Base-by-base conservation (phyloP, 2,113 vertebrate species). In the Hepsetus odoe region DNA sequence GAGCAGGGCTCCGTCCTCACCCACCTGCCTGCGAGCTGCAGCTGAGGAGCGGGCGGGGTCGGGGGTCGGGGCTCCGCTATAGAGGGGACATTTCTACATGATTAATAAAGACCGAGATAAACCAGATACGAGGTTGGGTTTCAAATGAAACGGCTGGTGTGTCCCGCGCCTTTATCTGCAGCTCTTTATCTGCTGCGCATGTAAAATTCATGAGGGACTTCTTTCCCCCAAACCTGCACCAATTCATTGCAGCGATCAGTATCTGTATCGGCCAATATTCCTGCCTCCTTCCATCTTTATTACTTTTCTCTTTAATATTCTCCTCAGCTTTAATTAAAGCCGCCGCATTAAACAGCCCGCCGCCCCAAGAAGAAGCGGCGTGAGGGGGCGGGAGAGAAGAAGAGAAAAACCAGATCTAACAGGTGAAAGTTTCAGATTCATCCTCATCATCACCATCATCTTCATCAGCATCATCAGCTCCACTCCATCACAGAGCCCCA, bases 91-190 rank as follows among this genome's bases (percentile, higher is more conserved):
- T 65, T 73, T 78, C 33, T 77, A 38, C 76, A 49, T 76, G 74
- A 72, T 78, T 83, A 78, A 86, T 81, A 86, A 81, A 77, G 77
- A 28, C 49, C 24, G 33, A 66, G 78, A 81, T 85, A 69, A 35
- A 9, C 38, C 10, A 5, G 42, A 76, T 77, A 83, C 82, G 66
- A 49, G 33, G 22, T 22, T 40, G 42, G 30, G 33, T 20, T 24
- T 35, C 9, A 67, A 68, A 83, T 81, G 26, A 74, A 75, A 77
- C 42, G 13, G n/a, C 62, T 80, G 68, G 72, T 85, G 64, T 72
- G 67, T 70, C 62, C n/a, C 64, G 30, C 49, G 62, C 64, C 49
- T 32, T 72, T 68, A 83, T 80, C 42, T 74, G 66, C 22, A 6
- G 59, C 49, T 56, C 16, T 67, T 58, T 66, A 44, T 33, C 61